A percentile compares a stretch with the other conserved stretches of the same genome.
phyloP scores from a whole-genome alignment of 2,113 vertebrate genomes.

The Etheostoma cragini region DNA sequence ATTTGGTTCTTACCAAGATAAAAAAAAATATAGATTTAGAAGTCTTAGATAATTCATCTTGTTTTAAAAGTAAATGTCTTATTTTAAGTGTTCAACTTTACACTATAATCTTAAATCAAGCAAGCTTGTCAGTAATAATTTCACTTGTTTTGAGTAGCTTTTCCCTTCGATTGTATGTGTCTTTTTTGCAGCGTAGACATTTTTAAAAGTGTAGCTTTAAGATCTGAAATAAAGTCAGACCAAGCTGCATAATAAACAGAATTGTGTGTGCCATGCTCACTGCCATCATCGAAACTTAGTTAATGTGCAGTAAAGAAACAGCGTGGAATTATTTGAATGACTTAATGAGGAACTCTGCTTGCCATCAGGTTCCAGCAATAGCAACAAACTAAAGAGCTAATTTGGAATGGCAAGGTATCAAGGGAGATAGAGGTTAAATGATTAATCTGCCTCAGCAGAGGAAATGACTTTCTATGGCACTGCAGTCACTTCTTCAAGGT shows the following conservation, averaged over 20 bases:
- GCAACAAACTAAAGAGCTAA: constrained; percentile 14
- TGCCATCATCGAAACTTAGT: neutral
- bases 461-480: constrained; percentile 3
- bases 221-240: neutral
- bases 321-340: no score
- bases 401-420: constrained; percentile 34
- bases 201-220: neutral
- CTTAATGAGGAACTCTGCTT: neutral
- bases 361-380: neutral
- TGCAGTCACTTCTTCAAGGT: constrained; percentile 18
- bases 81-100: no score
- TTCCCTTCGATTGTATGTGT: no score
- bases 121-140: no score
- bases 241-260: neutral
- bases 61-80: no score
- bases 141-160: no score
- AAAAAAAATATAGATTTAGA: no score
- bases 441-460: constrained; percentile 28
- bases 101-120: no score
- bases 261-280: no score
- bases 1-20: no score
- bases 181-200: no score
- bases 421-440: constrained; percentile 34
- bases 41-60: no score
- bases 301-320: neutral